Evolutionary conservation across 2,113 vertebrate genomes (phyloP), one percentile per base, ranked within the genome.

Genomic region (Malurus alboscapulatus): DNA sequence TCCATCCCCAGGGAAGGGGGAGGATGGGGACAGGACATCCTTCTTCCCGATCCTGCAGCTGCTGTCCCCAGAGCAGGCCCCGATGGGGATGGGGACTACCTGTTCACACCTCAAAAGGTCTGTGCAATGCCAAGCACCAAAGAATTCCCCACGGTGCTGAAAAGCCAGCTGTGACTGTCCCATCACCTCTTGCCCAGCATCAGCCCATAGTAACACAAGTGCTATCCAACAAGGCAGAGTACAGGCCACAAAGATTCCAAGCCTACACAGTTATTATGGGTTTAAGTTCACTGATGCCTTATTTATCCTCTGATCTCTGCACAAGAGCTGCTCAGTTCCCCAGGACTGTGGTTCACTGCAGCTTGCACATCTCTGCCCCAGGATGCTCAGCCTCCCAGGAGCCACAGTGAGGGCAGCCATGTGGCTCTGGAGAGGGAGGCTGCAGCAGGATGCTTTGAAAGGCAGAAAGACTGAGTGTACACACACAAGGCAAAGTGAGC

Each of bases 1-100:
- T 58, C 67, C 73, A 62, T 90, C 93, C 92, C 91, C 40, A 59
- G 87, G 74, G 92, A 87, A 72, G n/a, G 47, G n/a, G 83, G 81
- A 95, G 74, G 74, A 87, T 48, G 83, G 55, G 67, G 44, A 88
- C 29, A 51, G 75, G 83, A 76, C 90, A 92, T 80, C 88, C 42
- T 96, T 66, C 63, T 90, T 32, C 51, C 38, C 4, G 0, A 25
- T 45, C 48, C 48, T n/a, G 66, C 90, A 92, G 81, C 91, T 93
- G 91, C 55, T 55, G 68, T 84, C 66, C 90, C 62, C 72, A 71
- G 84, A 68, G 50, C 45, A 74, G 86, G 45, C 27, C 40, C 18
- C 0, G 0, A 5, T 2, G 3, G 10, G 21, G 12, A 51, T 6
- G 3, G 22, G 50, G 38, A 59, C 42, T 95, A 79, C 93, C 87